phyloP scores from a whole-genome alignment of 2,113 vertebrate species.

The Chloebia gouldiae region DNA sequence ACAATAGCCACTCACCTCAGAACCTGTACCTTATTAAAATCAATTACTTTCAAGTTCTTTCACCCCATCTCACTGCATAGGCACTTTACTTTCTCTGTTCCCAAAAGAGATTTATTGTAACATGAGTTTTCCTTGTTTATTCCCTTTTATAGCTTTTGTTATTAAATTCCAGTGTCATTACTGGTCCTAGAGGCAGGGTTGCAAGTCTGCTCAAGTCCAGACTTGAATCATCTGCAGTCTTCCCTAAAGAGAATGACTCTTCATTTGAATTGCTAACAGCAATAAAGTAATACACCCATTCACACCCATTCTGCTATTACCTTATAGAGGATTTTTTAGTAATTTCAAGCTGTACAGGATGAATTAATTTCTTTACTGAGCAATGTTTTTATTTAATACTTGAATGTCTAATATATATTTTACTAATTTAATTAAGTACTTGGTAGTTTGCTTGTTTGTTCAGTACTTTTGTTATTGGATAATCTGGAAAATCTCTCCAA shows the following conservation, averaged over 20 bases:
- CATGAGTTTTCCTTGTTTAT: not conserved
- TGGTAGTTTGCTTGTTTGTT: not conserved
- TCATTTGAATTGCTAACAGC: not conserved
- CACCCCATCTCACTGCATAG: not conserved
- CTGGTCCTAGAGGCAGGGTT: not conserved
- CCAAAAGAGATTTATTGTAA: not conserved
- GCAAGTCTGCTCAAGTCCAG: not conserved
- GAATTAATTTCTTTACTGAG: not conserved
- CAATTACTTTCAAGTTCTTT: not conserved
- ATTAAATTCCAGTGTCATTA: not conserved
- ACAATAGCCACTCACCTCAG: not conserved
- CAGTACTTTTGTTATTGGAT: not conserved
- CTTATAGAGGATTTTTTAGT: not conserved
- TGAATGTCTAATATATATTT: not conserved
- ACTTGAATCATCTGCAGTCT: not conserved
- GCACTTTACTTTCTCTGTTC: not conserved
- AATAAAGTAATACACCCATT: not conserved
- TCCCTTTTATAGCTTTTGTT: not conserved
- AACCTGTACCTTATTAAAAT: not conserved
- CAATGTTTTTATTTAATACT: not conserved
- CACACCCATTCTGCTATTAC: not conserved
- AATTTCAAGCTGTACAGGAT: not conserved
- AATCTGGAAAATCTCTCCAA: not conserved
- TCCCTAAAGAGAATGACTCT: not conserved
- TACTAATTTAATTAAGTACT: not conserved